phyloP scores from a whole-genome alignment of 2,797 vertebrate species.

The Nothura maculosa region DNA sequence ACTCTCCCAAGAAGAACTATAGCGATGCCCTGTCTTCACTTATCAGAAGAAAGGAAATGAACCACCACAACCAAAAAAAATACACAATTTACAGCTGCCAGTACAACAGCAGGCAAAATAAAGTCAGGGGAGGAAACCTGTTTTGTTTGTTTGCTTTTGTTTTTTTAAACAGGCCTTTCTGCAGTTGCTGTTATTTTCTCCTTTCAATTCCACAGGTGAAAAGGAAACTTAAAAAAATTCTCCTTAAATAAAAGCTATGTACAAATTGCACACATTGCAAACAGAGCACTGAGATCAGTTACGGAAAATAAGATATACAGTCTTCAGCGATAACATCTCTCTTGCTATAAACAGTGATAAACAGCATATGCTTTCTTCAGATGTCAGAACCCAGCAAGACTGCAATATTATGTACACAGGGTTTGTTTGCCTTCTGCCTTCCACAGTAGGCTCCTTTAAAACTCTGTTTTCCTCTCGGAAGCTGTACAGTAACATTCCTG shows the following conservation, averaged over 20 bases:
- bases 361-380: slow-evolving; percentile 68
- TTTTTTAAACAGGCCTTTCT: slow-evolving; percentile 13
- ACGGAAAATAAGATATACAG: slow-evolving; percentile 72
- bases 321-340: slow-evolving; percentile 66
- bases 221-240: slow-evolving; percentile 69
- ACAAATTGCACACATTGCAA: slow-evolving; percentile 83
- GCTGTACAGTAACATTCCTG: slow-evolving; percentile 28
- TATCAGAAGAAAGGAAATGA: slow-evolving; percentile 53
- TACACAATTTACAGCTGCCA: slow-evolving; percentile 60
- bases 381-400: slow-evolving; percentile 72
- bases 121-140: not conserved
- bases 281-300: slow-evolving; percentile 77
- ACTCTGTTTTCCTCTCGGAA: slow-evolving; percentile 45
- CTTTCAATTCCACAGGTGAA: slow-evolving; percentile 39
- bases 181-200: not conserved
- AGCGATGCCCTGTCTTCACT: slow-evolving; percentile 43
- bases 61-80: slow-evolving; percentile 22
- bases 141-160: not conserved
- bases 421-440: slow-evolving; percentile 67
- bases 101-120: slow-evolving; percentile 42
- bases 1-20: slow-evolving; percentile 22
- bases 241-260: slow-evolving; percentile 82
- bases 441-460: slow-evolving; percentile 64
- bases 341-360: slow-evolving; percentile 69
- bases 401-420: slow-evolving; percentile 78